Conservation (phyloP, 1,140 invertebrate genomes). For the Pteromalus puparum region DNA sequence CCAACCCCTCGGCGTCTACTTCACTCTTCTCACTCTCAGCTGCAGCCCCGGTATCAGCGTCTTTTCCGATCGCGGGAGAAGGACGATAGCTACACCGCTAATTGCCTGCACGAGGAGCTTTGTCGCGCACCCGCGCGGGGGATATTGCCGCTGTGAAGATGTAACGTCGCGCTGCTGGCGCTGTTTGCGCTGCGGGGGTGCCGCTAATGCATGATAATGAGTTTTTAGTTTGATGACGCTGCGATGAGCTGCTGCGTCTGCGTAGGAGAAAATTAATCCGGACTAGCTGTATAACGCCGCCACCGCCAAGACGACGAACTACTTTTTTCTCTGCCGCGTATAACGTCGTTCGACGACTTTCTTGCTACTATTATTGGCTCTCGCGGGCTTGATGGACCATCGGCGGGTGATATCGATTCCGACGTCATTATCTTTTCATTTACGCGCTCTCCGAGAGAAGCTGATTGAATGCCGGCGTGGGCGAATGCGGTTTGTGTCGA, state of each 20-base stretch:
- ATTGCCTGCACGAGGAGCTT: background rate
- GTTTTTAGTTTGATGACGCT: slow-evolving; percentile 14
- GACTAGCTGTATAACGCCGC: too few species aligned
- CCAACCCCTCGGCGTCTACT: background rate
- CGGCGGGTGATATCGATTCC: background rate
- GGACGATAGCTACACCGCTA: background rate
- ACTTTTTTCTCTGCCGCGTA: background rate
- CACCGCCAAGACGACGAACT: background rate
- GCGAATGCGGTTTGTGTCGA: background rate
- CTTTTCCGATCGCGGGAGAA: background rate
- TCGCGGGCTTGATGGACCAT: background rate
- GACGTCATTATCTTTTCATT: background rate
- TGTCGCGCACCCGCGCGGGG: background rate
- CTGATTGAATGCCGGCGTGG: background rate
- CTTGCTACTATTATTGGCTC: background rate
- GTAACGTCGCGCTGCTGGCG: background rate
- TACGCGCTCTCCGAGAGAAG: background rate
- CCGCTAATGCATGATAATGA: slow-evolving; percentile 23
- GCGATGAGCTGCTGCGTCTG: background rate
- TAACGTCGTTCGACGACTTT: background rate
- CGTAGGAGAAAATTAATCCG: background rate
- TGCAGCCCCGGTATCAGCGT: background rate
- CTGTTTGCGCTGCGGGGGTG: background rate
- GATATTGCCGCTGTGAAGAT: slow-evolving; percentile 8
- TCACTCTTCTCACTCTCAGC: background rate